Conservation (phyloP, 2,797 vertebrate genomes). For the Fundulus diaphanus region DNA sequence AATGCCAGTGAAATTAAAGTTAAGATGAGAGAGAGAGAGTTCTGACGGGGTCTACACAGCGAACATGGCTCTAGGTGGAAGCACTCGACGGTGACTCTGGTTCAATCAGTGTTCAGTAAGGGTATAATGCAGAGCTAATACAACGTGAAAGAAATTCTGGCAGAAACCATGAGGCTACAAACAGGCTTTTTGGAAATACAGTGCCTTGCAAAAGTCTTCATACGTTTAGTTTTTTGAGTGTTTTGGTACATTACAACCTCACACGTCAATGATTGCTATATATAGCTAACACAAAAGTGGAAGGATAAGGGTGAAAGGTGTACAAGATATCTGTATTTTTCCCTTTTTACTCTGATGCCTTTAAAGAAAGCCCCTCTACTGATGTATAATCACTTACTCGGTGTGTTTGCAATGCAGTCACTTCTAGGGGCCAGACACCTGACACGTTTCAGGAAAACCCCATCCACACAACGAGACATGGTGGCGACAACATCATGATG, state of each 20-base stretch:
- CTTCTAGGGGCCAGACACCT: neutral
- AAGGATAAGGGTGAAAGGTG: neutral
- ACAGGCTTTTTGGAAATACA: conserved; percentile 5
- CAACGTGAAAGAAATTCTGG: neutral
- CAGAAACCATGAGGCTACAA: conserved; percentile 25
- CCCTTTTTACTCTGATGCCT: neutral
- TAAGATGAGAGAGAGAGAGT: conserved; percentile 2
- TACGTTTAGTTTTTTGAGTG: neutral
- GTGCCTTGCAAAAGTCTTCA: neutral
- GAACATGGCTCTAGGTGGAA: conserved; percentile 31
- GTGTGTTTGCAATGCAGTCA: neutral
- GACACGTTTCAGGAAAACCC: neutral
- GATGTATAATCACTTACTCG: too few relatives aligned
- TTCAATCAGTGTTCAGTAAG: conserved; percentile 20
- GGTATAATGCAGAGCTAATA: conserved; percentile 8
- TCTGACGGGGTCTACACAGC: conserved; percentile 26
- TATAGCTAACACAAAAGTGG: neutral
- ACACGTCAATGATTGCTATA: neutral
- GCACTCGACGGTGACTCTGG: conserved; percentile 30
- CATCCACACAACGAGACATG: too few relatives aligned
- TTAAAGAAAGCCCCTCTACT: neutral
- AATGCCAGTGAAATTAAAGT: conserved; percentile 25
- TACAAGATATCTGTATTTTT: neutral
- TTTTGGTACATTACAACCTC: neutral
- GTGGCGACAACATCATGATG: too few relatives aligned